These are phyloP conservation scores for Hemitrygon akajei DNA, from an alignment of 2,797 vertebrate genomes.

Conservation along the genomic window DNA sequence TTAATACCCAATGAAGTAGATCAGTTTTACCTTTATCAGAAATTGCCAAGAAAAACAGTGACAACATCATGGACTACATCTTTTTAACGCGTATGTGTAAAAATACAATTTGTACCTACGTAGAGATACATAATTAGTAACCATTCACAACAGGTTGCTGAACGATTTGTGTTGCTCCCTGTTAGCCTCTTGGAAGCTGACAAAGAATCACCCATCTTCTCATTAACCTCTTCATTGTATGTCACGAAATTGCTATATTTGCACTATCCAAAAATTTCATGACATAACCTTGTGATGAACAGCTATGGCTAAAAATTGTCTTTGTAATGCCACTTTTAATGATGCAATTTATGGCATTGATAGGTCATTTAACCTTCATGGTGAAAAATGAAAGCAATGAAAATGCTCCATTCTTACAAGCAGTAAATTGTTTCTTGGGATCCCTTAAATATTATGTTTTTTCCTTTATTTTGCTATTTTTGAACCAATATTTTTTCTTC, in stretches of 20 bases:
- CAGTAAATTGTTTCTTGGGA: too few relatives aligned
- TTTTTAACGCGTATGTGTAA: not conserved
- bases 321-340: not conserved
- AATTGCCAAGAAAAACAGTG: not conserved
- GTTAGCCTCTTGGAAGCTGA: not conserved
- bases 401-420: not conserved
- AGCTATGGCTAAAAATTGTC: not conserved
- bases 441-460: not conserved
- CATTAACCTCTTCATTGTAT: not conserved
- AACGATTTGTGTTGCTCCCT: too few relatives aligned
- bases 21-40: not conserved
- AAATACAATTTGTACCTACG: too few relatives aligned
- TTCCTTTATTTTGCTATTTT: not conserved
- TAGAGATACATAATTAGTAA: too few relatives aligned
- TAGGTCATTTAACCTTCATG: not conserved
- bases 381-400: not conserved
- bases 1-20: not conserved
- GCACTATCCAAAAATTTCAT: not conserved
- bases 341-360: not conserved
- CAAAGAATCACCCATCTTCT: not conserved
- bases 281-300: not conserved
- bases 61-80: too few relatives aligned
- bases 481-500: not conserved
- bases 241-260: not conserved
- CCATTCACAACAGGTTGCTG: too few relatives aligned